These are phyloP conservation scores for Leucopsar rothschildi DNA, from an alignment of 2,113 vertebrate genomes.

Conservation along the genomic window DNA sequence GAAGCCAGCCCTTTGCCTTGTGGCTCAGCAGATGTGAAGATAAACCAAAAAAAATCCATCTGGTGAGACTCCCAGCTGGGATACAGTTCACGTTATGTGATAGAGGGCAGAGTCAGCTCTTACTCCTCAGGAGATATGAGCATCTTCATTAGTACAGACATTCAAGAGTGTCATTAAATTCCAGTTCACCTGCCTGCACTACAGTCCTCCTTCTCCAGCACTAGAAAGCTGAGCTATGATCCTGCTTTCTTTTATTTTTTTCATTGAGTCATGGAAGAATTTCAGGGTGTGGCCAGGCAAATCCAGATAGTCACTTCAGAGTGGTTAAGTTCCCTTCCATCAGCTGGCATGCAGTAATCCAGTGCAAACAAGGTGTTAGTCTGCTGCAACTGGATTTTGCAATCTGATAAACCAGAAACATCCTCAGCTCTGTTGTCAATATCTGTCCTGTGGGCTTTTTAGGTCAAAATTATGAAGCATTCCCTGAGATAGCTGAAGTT, in stretches of 20 bases:
- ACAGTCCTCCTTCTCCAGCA: background rate
- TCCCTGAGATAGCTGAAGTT: background rate
- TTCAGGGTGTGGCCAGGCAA: background rate
- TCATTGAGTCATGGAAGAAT: background rate
- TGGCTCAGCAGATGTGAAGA: background rate
- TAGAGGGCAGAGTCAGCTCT: background rate
- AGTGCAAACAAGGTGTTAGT: background rate
- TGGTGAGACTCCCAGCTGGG: background rate
- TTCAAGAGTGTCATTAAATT: background rate
- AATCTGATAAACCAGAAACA: background rate
- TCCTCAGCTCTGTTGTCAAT: background rate
- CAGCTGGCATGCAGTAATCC: background rate
- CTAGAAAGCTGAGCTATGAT: background rate
- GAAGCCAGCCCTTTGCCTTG: background rate
- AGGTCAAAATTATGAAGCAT: background rate
- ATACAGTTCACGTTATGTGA: background rate
- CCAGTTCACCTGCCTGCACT: background rate
- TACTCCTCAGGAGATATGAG: background rate
- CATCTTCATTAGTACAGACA: background rate
- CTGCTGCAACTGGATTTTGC: conserved; percentile 8
- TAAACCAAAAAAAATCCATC: background rate
- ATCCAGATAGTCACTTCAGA: background rate
- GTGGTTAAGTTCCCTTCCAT: background rate
- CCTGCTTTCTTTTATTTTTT: background rate
- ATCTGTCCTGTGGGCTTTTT: background rate